phyloP scores from a whole-genome alignment of 1,140 invertebrate species.

The Cydia strobilella region DNA sequence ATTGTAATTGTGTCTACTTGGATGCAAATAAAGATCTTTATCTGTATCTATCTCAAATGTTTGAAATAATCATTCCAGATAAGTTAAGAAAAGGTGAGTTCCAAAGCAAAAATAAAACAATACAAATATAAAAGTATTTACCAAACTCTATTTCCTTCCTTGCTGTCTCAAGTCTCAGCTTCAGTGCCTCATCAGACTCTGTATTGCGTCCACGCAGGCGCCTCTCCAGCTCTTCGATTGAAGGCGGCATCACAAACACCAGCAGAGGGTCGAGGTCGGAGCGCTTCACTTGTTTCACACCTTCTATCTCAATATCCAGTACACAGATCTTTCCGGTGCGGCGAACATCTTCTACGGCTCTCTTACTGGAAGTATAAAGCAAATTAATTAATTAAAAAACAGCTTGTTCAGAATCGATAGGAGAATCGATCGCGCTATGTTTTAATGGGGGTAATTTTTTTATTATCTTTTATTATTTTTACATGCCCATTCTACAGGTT shows the following conservation, averaged over 20 bases:
- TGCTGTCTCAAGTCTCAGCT: conserved; percentile 87
- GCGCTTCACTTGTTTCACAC: conserved; percentile 93
- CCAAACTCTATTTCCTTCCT: conserved; percentile 92
- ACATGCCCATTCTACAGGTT: no score
- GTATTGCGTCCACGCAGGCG: conserved; percentile 90
- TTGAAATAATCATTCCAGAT: no score
- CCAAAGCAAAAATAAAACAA: neutral
- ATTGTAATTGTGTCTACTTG: no score
- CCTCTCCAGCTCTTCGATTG: conserved; percentile 88
- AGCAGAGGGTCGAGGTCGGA: conserved; percentile 91
- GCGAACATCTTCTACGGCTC: conserved; percentile 90
- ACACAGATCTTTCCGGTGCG: conserved; percentile 93
- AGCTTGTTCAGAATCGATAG: no score
- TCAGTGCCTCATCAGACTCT: conserved; percentile 93
- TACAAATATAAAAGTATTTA: conserved; percentile 54
- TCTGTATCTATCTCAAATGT: no score
- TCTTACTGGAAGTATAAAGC: conserved; percentile 90
- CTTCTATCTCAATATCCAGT: conserved; percentile 98
- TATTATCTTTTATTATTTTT: no score
- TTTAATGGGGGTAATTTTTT: no score
- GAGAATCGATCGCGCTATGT: no score
- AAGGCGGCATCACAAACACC: conserved; percentile 97
- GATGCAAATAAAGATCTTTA: no score
- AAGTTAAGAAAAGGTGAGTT: neutral
- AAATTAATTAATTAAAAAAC: no score